phyloP scores from a whole-genome alignment of 2,888 invertebrate species.

The Tenthredo livida region DNA sequence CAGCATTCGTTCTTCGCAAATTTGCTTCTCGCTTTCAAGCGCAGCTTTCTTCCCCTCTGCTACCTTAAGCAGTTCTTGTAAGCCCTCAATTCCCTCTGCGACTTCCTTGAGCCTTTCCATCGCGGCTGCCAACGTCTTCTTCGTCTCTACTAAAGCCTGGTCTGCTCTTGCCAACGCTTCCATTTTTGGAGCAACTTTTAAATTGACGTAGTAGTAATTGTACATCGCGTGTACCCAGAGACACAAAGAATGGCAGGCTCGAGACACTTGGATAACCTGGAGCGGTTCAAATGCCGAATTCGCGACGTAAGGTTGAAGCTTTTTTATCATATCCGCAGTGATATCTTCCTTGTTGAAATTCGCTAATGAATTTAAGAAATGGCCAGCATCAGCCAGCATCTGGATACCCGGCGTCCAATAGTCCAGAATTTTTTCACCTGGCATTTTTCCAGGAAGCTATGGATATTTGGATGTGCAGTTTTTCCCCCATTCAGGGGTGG shows the following conservation, averaged over 20 bases:
- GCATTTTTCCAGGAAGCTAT: conserved; percentile 82
- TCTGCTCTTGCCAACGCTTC: conserved; percentile 88
- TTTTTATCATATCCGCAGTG: conserved; percentile 89
- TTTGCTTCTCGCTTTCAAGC: conserved; percentile 87
- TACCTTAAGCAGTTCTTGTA: conserved; percentile 86
- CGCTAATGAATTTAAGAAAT: conserved; percentile 90
- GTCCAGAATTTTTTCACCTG: conserved; percentile 91
- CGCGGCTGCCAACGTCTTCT: conserved; percentile 85
- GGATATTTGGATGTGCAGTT: neutral
- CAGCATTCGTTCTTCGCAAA: conserved; percentile 88
- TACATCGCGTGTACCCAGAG: conserved; percentile 97
- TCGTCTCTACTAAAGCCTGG: conserved; percentile 83
- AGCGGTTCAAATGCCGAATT: conserved; percentile 90
- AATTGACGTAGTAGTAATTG: conserved; percentile 93
- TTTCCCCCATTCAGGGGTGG: neutral
- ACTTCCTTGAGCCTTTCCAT: conserved; percentile 89
- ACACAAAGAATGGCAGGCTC: conserved; percentile 90
- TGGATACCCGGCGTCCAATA: conserved; percentile 94
- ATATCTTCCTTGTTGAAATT: conserved; percentile 93
- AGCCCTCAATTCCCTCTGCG: conserved; percentile 87
- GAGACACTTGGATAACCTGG: conserved; percentile 82
- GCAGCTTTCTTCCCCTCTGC: conserved; percentile 86
- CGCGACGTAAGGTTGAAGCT: conserved; percentile 87
- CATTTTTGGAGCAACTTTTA: conserved; percentile 93
- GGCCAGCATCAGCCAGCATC: conserved; percentile 89